Conservation (phyloP, 23 tunicate genomes). For the Oikopleura dioica region DNA sequence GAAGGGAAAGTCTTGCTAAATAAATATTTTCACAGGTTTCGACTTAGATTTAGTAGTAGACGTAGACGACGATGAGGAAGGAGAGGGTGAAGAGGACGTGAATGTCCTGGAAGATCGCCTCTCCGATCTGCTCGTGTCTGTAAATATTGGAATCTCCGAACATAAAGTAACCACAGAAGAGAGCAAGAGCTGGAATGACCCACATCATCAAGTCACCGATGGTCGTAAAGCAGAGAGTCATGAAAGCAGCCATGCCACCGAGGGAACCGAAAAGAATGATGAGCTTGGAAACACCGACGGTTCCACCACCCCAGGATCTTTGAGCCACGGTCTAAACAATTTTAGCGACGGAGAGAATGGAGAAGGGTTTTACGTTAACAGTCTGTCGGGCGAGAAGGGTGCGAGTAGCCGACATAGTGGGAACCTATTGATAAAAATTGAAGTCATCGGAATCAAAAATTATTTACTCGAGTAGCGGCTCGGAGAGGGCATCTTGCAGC, state of each 20-base stretch:
- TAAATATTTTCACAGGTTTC: neutral
- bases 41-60: neutral
- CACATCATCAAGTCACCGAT: neutral
- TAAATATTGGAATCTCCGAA: neutral
- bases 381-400: no score
- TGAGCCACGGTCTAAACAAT: no score
- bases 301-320: neutral
- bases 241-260: neutral
- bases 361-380: no score
- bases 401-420: no score
- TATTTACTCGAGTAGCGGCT: no score
- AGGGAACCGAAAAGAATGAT: neutral
- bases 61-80: neutral
- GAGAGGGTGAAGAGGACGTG: neutral
- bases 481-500: no score
- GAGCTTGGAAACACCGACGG: neutral
- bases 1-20: neutral
- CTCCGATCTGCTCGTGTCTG: neutral
- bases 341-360: no score
- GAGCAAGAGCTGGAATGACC: neutral
- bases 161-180: neutral
- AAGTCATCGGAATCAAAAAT: no score
- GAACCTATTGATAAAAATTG: no score
- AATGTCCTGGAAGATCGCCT: neutral
- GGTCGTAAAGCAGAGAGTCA: neutral